Base-by-base conservation (phyloP, 1,140 invertebrate species). In the Aphelinus atriplicis region DNA sequence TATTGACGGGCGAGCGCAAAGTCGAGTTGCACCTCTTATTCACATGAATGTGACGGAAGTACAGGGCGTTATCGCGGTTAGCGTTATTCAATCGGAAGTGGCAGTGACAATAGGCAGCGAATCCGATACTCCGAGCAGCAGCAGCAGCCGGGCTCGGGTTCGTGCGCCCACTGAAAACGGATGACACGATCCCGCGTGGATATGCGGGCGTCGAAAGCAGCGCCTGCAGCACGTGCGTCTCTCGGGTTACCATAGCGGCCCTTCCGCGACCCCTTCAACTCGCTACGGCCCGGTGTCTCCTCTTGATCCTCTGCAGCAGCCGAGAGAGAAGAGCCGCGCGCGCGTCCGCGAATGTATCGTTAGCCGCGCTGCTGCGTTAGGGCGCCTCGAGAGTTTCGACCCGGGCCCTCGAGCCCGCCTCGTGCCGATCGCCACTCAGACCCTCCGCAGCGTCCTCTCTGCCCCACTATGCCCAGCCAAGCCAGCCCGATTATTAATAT, bases 321-420 rank as follows among this genome's bases (percentile, higher is more conserved):
- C 43, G 51, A 4, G 51, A 73, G 67, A 73, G 73, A 69, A 53
- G 57, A 71, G 67, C 68, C 61, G 68, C 7, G 61, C 62, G 63
- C 60, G 73, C 81, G 82, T 82, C 81, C 82, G 81, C 79, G 80
- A 81, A 80, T 81, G 77, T 83, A 81, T 84, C 80, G 77, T 81
- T 80, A 78, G 67, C 57, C 71, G 75, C 26, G 7, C 5, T 60
- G 57, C 7, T 10, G 0, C 5, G 26, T 26, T 26, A 26, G 79
- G 71, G 63, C 78, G 76, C 75, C 53, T 75, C 51, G 67, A 75
- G 76, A 78, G 73, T 79, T 80, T 65, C 47, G 26, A 26, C 26
- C 26, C 26, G 26, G 26, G 26, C 26, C 26, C 26, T 26, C 26
- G 26, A 26, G 26, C 26, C 26, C 26, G 26, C 26, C 26, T 26